phyloP scores from a whole-genome alignment of 1,140 invertebrate species.

The Galendromus occidentalis region DNA sequence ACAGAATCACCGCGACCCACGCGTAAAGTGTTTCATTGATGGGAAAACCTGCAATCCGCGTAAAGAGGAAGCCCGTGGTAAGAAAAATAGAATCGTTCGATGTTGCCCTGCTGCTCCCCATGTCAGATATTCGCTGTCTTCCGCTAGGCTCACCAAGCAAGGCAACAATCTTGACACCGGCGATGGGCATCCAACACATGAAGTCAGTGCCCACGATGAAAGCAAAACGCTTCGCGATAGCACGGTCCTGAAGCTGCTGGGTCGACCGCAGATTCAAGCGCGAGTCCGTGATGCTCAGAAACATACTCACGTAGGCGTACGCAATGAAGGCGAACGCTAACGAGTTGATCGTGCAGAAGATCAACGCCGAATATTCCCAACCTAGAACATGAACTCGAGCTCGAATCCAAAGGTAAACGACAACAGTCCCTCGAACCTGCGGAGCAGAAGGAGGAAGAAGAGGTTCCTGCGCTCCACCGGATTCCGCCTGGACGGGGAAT shows the following conservation, averaged over 20 bases:
- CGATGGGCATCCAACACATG: conserved; percentile 53
- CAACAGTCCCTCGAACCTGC: no score
- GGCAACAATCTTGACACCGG: conserved; percentile 42
- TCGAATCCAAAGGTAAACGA: no score
- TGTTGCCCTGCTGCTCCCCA: no score
- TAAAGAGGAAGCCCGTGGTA: conserved; percentile 10
- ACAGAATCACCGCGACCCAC: background rate
- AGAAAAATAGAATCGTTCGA: no score
- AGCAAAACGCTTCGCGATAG: conserved; percentile 46
- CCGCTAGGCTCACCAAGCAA: conserved; percentile 28
- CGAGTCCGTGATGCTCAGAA: conserved; percentile 40
- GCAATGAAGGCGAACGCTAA: conserved; percentile 31
- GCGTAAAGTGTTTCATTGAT: background rate
- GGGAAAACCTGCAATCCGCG: background rate
- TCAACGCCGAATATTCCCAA: conserved; percentile 52
- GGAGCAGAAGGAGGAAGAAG: no score
- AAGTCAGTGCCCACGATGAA: conserved; percentile 50
- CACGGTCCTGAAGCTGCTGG: conserved; percentile 39
- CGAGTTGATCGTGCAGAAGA: conserved; percentile 47
- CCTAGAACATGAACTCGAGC: conserved; percentile 27
- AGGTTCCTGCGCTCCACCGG: no score
- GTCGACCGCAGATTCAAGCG: conserved; percentile 38
- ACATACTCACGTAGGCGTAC: conserved; percentile 33
- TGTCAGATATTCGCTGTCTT: no score
- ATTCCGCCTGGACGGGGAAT: no score